Percentiles rank a stretch among this genome's conserved stretches.
Conservation (phyloP, 2,888 invertebrate species). For the Sericinus montela region DNA sequence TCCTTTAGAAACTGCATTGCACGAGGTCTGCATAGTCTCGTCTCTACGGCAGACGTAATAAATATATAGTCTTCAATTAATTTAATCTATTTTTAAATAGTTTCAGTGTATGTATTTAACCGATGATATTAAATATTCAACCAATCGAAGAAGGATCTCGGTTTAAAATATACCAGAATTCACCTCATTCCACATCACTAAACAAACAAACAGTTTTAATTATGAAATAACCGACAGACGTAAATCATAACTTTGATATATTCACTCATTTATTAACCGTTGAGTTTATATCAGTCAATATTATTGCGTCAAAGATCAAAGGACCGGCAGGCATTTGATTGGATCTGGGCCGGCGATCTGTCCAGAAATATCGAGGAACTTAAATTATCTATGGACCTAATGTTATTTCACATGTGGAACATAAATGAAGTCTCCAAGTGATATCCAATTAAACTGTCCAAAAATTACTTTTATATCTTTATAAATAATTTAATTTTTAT, state of each 20-base stretch:
- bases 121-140: background rate
- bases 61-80: too few species aligned
- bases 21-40: too few species aligned
- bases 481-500: too few species aligned
- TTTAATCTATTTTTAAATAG: too few species aligned
- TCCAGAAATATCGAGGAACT: background rate
- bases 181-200: background rate
- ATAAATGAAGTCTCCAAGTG: constrained; percentile 1
- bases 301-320: constrained; percentile 16
- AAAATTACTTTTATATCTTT: background rate
- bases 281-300: constrained; percentile 12
- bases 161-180: background rate
- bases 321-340: constrained; percentile 2
- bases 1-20: too few species aligned
- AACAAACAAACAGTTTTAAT: constrained; percentile 13
- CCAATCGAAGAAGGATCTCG: background rate
- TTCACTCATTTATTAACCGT: constrained; percentile 1
- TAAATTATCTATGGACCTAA: background rate
- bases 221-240: constrained; percentile 8
- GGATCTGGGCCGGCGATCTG: background rate
- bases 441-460: background rate
- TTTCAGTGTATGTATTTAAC: too few species aligned
- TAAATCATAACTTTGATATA: constrained; percentile 7
- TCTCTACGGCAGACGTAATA: too few species aligned
- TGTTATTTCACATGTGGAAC: constrained; percentile 9